Evolutionary conservation across 2,113 vertebrate genomes (phyloP).

Genomic region (Chlamydotis undulata): DNA sequence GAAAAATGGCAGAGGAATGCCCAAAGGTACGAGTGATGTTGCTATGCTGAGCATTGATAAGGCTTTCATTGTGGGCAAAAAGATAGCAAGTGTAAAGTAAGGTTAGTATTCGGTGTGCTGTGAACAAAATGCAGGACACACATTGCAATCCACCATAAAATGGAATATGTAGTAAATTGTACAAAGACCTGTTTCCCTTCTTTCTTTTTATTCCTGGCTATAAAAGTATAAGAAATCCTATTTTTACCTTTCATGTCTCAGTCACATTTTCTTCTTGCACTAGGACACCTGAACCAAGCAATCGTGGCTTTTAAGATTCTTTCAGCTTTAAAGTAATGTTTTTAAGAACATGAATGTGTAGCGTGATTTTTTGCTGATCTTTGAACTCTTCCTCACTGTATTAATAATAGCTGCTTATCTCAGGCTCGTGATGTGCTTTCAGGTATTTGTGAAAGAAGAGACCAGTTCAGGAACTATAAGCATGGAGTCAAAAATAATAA

Average conservation of each 20-base stretch:
- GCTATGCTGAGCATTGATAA: conserved; percentile 39
- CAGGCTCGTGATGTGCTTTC: background rate
- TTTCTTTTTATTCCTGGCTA: background rate
- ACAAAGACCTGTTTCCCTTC: conserved; percentile 8
- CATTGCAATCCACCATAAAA: conserved; percentile 28
- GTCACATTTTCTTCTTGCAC: background rate
- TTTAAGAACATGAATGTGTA: background rate
- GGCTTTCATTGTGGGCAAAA: conserved; percentile 29
- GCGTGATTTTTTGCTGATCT: conserved; percentile 25
- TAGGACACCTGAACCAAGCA: background rate
- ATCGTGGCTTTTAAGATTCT: background rate
- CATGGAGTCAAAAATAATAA: background rate
- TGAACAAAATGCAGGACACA: conserved; percentile 34
- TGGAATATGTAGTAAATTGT: background rate
- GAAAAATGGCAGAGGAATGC: conserved; percentile 34
- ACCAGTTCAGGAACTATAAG: background rate
- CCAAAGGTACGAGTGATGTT: conserved; percentile 34
- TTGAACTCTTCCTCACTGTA: conserved; percentile 6
- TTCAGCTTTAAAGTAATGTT: conserved; percentile 7
- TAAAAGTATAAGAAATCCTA: background rate
- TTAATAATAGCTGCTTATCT: conserved; percentile 14
- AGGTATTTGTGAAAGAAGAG: background rate
- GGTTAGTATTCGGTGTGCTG: background rate
- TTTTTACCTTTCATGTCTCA: background rate
- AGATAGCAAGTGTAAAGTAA: conserved; percentile 13